Conservation (phyloP, 2,888 invertebrate genomes). For the Thumatha senex region DNA sequence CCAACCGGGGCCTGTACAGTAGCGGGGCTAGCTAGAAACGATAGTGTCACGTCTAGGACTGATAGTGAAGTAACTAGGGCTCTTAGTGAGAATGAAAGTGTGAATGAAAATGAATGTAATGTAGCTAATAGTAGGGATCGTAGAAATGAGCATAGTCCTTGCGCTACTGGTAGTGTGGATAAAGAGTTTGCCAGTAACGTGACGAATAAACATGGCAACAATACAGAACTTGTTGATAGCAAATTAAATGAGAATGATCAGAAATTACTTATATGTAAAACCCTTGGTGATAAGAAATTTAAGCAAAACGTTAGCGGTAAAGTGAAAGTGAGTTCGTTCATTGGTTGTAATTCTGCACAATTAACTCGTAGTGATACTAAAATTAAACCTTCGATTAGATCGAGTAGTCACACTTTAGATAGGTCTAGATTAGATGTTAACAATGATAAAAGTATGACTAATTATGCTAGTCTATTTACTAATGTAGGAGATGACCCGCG, state of each 20-base stretch:
- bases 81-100: not conserved
- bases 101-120: no score
- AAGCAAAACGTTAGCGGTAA: not conserved
- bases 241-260: no score
- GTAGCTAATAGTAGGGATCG: no score
- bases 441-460: not conserved
- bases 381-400: not conserved
- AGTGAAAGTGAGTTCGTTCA: not conserved
- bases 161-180: not conserved
- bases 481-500: not conserved
- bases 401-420: not conserved
- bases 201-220: not conserved
- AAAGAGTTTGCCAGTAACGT: not conserved
- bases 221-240: not conserved
- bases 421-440: not conserved
- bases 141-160: no score
- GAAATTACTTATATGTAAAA: no score
- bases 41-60: no score
- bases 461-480: not conserved
- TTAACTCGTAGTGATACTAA: not conserved
- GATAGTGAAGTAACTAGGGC: not conserved
- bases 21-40: no score
- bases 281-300: no score
- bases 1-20: no score
- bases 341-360: constrained; percentile 5